A percentile compares a stretch with the other conserved stretches of the same genome.
These are phyloP conservation scores for Eurypyga helias DNA, from an alignment of 2,113 vertebrate genomes.

Conservation along the genomic window DNA sequence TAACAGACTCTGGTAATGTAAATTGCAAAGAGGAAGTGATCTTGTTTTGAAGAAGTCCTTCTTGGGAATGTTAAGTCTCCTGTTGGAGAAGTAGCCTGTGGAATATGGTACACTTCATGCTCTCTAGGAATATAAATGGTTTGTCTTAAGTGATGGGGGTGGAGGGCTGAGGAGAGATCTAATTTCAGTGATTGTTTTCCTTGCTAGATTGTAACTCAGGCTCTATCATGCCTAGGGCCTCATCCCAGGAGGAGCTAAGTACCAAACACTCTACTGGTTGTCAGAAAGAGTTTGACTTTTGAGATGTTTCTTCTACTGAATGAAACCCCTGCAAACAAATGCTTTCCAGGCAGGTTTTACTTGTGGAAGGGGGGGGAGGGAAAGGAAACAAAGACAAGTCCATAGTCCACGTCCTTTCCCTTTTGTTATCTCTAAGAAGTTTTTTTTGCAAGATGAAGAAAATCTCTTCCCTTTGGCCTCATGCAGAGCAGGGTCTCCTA, in stretches of 20 bases:
- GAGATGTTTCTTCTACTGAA: neutral
- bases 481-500: neutral
- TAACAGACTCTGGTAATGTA: constrained; percentile 71
- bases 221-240: neutral
- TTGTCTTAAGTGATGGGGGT: constrained; percentile 44
- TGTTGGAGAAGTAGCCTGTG: constrained; percentile 23
- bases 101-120: constrained; percentile 18
- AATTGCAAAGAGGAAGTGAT: constrained; percentile 52
- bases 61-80: constrained; percentile 28
- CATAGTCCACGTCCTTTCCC: neutral
- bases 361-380: neutral
- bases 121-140: constrained; percentile 63
- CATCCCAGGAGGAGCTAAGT: neutral
- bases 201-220: neutral
- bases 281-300: neutral
- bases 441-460: neutral
- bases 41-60: constrained; percentile 45
- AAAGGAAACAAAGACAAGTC: neutral
- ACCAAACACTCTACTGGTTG: neutral
- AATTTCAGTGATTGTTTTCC: constrained; percentile 45
- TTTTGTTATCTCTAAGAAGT: neutral
- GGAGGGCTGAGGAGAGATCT: neutral
- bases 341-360: neutral
- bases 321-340: neutral
- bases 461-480: neutral